Evolutionary conservation across 2,113 vertebrate species (phyloP).

Genomic region (Syngnathus scovelli): DNA sequence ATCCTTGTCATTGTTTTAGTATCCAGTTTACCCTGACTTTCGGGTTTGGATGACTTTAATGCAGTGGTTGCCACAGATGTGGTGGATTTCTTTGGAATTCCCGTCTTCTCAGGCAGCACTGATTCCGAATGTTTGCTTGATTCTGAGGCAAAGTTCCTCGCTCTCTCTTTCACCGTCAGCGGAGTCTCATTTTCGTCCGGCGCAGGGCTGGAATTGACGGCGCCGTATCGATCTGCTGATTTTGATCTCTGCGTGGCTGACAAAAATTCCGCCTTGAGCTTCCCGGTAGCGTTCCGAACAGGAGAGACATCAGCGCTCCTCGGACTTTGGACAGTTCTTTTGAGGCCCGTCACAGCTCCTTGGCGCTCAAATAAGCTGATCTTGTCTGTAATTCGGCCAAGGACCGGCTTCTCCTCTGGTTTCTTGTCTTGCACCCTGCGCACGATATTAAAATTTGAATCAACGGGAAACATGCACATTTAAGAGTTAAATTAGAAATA

Average conservation of each 20-base stretch:
- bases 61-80: background rate
- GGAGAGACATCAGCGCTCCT: slow-evolving; percentile 59
- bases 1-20: slow-evolving; percentile 21
- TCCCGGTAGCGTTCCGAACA: slow-evolving; percentile 21
- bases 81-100: slow-evolving; percentile 30
- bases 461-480: background rate
- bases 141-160: slow-evolving; percentile 29
- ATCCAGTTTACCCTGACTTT: slow-evolving; percentile 54
- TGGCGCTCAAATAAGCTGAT: slow-evolving; percentile 63
- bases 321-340: slow-evolving; percentile 9
- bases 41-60: slow-evolving; percentile 36
- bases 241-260: slow-evolving; percentile 35
- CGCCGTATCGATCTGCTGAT: slow-evolving; percentile 31
- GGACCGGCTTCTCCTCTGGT: slow-evolving; percentile 12
- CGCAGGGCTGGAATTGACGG: slow-evolving; percentile 13
- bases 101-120: slow-evolving; percentile 17
- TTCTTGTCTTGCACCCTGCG: slow-evolving; percentile 47
- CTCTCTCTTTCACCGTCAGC: slow-evolving; percentile 46
- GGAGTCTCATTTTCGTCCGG: slow-evolving; percentile 21
- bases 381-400: slow-evolving; percentile 52
- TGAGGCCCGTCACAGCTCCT: background rate
- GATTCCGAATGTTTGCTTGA: background rate
- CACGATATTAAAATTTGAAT: slow-evolving; percentile 9
- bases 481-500: background rate
- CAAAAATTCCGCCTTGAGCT: slow-evolving; percentile 14